phyloP scores from a whole-genome alignment of 1,140 invertebrate species.

The Cydia fagiglandana region DNA sequence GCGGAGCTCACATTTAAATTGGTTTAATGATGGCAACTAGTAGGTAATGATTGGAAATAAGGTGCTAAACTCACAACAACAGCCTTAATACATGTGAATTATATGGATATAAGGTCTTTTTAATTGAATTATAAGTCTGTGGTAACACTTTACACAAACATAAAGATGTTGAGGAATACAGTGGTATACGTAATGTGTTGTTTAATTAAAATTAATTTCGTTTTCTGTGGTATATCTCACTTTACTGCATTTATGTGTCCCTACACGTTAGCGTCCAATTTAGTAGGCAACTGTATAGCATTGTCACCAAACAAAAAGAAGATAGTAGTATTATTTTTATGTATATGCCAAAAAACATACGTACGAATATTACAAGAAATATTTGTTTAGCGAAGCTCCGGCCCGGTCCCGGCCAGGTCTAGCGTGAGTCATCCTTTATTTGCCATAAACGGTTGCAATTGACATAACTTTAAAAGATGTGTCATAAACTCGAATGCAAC shows the following conservation, averaged over 20 bases:
- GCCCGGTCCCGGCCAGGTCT: too few relatives aligned
- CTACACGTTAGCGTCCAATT: too few relatives aligned
- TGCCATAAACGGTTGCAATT: not conserved
- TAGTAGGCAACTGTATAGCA: too few relatives aligned
- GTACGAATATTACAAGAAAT: too few relatives aligned
- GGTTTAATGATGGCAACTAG: not conserved
- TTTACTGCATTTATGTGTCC: too few relatives aligned
- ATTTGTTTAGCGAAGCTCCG: too few relatives aligned
- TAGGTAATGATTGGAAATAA: not conserved
- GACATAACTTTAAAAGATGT: not conserved
- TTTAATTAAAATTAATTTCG: too few relatives aligned
- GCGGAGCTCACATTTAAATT: not conserved
- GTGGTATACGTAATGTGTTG: not conserved
- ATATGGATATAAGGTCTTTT: not conserved
- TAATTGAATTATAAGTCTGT: not conserved
- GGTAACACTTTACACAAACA: not conserved
- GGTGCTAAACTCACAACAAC: not conserved
- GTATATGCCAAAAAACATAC: too few relatives aligned
- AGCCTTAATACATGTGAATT: not conserved
- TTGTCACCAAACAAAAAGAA: too few relatives aligned
- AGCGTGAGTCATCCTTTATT: too few relatives aligned
- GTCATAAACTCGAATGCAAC: slow-evolving; percentile 38
- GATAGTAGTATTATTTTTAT: too few relatives aligned
- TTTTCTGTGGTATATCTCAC: too few relatives aligned
- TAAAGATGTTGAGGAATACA: not conserved